These are phyloP conservation scores for Cerceris rybyensis DNA, from an alignment of 2,888 invertebrate species.

Conservation along the genomic window DNA sequence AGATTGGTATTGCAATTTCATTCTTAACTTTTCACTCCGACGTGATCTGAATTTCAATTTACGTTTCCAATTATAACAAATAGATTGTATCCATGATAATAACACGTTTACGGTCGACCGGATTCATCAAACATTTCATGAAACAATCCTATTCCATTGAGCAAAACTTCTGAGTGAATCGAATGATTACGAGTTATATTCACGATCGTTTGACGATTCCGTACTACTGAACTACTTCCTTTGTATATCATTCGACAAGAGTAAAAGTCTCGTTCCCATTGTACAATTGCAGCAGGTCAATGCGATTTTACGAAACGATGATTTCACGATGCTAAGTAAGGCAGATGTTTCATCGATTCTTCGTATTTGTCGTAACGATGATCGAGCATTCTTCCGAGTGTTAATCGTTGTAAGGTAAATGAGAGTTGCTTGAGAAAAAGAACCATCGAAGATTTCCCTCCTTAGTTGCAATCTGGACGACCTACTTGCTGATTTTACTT, in stretches of 20 bases:
- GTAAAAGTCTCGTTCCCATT: background rate
- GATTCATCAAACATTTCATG: background rate
- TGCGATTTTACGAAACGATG: background rate
- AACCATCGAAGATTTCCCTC: slow-evolving; percentile 71
- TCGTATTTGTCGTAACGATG: background rate
- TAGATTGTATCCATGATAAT: background rate
- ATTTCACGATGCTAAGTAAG: background rate
- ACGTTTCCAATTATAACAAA: background rate
- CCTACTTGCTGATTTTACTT: slow-evolving; percentile 32
- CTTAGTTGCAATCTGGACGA: slow-evolving; percentile 54
- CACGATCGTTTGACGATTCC: background rate
- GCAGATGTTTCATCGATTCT: background rate
- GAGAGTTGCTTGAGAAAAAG: slow-evolving; percentile 20
- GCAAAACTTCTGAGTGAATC: background rate
- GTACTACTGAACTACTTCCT: background rate
- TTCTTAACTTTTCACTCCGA: no score
- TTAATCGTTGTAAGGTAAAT: background rate
- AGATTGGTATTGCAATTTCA: no score
- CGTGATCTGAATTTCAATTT: background rate
- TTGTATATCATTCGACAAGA: background rate
- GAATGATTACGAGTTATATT: slow-evolving; percentile 1
- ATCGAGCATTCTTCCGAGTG: no score
- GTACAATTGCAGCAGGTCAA: background rate
- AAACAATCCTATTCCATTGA: background rate
- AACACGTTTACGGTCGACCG: slow-evolving; percentile 16